phyloP scores from a whole-genome alignment of 2,113 vertebrate species.

The Serinus canaria region DNA sequence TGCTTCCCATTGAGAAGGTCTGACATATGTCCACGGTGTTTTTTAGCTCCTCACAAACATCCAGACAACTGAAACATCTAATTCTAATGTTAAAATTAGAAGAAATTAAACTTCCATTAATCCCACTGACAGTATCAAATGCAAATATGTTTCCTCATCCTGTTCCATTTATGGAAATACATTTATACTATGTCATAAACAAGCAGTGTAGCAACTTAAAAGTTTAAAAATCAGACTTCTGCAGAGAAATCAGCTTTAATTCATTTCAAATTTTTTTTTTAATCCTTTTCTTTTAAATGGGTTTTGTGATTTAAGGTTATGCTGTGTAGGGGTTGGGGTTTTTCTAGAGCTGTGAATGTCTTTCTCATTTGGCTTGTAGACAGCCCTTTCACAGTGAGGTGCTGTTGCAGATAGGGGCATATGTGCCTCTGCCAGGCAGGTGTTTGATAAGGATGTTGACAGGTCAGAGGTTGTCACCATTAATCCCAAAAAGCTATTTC shows the following conservation, averaged over 20 bases:
- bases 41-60: not conserved
- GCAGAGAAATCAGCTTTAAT: not conserved
- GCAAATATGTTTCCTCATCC: not conserved
- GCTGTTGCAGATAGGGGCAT: not conserved
- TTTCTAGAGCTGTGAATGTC: not conserved
- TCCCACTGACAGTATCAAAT: not conserved
- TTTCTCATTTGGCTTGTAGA: not conserved
- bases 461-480: not conserved
- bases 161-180: conserved; percentile 18
- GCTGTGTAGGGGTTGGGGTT: not conserved
- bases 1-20: not conserved
- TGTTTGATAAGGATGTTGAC: not conserved
- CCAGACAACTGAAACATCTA: not conserved
- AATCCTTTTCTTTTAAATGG: not conserved
- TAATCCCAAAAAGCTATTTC: conserved; percentile 10
- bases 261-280: not conserved
- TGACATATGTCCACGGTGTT: not conserved
- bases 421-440: not conserved
- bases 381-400: not conserved
- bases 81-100: not conserved
- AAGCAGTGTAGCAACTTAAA: not conserved
- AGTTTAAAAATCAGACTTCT: conserved; percentile 22
- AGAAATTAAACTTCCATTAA: conserved; percentile 35
- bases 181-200: conserved; percentile 19
- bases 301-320: not conserved